Percentiles rank a stretch among this genome's conserved stretches.
These are phyloP conservation scores for Drosophila lutescens DNA, from an alignment of 2,888 invertebrate genomes.

Conservation along the genomic window DNA sequence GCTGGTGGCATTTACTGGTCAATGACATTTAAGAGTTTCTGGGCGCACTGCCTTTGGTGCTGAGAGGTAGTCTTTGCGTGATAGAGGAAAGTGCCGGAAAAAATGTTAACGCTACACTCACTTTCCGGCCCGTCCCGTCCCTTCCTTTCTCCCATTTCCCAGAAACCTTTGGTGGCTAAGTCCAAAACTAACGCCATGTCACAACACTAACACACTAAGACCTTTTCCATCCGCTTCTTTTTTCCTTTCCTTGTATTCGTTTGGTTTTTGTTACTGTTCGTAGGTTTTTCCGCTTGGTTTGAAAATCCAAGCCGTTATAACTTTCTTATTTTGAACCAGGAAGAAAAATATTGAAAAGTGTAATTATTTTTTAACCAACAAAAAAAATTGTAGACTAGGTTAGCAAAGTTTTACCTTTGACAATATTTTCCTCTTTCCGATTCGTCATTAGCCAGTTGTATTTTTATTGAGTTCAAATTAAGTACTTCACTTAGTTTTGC, in stretches of 20 bases:
- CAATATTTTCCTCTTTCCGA: too few species aligned
- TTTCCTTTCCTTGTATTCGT: slow-evolving; percentile 22
- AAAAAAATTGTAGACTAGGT: too few species aligned
- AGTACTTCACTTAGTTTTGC: neutral
- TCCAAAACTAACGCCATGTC: slow-evolving; percentile 71
- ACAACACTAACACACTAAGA: slow-evolving; percentile 63
- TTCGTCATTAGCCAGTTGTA: neutral
- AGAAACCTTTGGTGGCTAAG: slow-evolving; percentile 28
- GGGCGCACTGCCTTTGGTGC: slow-evolving; percentile 28
- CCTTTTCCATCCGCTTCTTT: slow-evolving; percentile 45
- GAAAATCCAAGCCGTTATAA: neutral
- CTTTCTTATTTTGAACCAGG: too few species aligned
- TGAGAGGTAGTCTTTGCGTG: slow-evolving; percentile 50
- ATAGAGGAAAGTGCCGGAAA: slow-evolving; percentile 68
- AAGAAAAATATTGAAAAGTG: too few species aligned
- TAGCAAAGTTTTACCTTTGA: too few species aligned
- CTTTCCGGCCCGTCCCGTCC: slow-evolving; percentile 29
- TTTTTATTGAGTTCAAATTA: neutral
- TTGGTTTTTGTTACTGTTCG: slow-evolving; percentile 6
- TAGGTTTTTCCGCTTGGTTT: neutral
- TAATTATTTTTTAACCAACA: too few species aligned
- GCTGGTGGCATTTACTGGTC: slow-evolving; percentile 77
- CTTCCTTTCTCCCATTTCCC: slow-evolving; percentile 2
- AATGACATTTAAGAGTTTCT: slow-evolving; percentile 77
- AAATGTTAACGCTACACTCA: slow-evolving; percentile 65